phyloP scores from a whole-genome alignment of 2,888 invertebrate species.

The Tipula unca region DNA sequence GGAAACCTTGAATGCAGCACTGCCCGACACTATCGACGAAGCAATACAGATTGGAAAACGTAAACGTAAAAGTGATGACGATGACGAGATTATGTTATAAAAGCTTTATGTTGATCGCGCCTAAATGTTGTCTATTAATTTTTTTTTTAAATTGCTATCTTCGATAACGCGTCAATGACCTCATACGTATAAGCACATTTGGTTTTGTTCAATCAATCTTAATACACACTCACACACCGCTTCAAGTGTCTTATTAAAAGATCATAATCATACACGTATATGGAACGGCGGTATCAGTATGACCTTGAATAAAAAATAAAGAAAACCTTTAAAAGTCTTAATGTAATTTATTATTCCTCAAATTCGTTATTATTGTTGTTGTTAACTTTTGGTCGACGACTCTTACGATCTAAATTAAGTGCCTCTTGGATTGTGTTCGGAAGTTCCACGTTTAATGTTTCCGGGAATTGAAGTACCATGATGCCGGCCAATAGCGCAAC shows the following conservation, averaged over 20 bases:
- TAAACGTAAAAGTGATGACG: background rate
- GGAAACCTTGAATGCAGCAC: slow-evolving; percentile 47
- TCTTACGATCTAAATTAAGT: slow-evolving; percentile 35
- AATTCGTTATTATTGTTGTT: background rate
- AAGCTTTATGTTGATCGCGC: background rate
- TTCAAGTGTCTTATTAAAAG: background rate
- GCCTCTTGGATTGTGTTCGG: slow-evolving; percentile 50
- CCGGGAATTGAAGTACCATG: slow-evolving; percentile 48
- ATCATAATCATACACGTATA: background rate
- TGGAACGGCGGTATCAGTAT: background rate
- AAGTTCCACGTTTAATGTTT: slow-evolving; percentile 47
- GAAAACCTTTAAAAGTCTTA: background rate
- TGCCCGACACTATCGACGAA: slow-evolving; percentile 49
- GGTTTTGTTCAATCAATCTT: too few relatives aligned
- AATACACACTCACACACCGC: background rate
- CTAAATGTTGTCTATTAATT: background rate
- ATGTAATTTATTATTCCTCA: background rate
- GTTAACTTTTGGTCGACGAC: background rate
- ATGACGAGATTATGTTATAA: background rate
- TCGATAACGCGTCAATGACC: background rate
- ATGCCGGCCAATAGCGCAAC: slow-evolving; percentile 45
- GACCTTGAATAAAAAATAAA: background rate
- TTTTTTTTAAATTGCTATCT: too few relatives aligned
- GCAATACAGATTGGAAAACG: slow-evolving; percentile 38
- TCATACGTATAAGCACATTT: background rate